phyloP scores from a whole-genome alignment of 1,140 invertebrate genomes.

The Helicorthomorpha holstii region DNA sequence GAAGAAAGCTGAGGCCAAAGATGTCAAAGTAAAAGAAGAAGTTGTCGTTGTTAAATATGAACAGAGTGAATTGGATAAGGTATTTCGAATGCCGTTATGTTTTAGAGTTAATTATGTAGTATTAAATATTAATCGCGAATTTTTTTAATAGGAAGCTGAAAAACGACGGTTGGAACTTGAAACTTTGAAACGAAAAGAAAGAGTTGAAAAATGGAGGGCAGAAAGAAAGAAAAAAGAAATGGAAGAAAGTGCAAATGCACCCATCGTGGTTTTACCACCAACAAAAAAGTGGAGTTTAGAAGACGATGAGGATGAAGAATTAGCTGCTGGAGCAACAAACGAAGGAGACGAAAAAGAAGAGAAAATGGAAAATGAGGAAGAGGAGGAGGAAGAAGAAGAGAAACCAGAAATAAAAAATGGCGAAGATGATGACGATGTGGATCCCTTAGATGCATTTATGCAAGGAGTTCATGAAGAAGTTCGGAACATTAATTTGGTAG shows the following conservation, averaged over 20 bases:
- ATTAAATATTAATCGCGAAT: neutral
- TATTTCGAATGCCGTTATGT: neutral
- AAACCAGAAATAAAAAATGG: slow-evolving; percentile 7
- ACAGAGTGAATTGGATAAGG: slow-evolving; percentile 4
- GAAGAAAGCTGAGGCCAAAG: slow-evolving; percentile 3
- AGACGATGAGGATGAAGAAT: slow-evolving; percentile 61
- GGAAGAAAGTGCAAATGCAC: slow-evolving; percentile 29
- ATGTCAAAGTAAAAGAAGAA: slow-evolving; percentile 4
- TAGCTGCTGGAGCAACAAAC: slow-evolving; percentile 15
- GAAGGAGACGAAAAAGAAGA: slow-evolving; percentile 20
- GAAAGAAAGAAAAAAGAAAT: slow-evolving; percentile 71
- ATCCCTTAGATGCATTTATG: slow-evolving; percentile 96
- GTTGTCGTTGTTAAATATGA: slow-evolving; percentile 3
- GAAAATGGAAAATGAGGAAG: slow-evolving; percentile 27
- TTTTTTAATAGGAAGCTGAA: slow-evolving; percentile 30
- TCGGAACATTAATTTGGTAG: slow-evolving; percentile 69
- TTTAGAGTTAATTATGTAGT: neutral
- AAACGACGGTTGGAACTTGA: slow-evolving; percentile 79
- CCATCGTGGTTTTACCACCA: slow-evolving; percentile 15
- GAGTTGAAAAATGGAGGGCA: slow-evolving; percentile 79
- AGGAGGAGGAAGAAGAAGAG: slow-evolving; percentile 8
- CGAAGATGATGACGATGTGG: slow-evolving; percentile 51
- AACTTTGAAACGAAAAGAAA: slow-evolving; percentile 88
- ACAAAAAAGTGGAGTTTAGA: slow-evolving; percentile 83
- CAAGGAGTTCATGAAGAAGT: slow-evolving; percentile 72